Conservation (phyloP, 37 sponge, comb jelly and placozoan species). For the Aphrocallistes beatrix region DNA sequence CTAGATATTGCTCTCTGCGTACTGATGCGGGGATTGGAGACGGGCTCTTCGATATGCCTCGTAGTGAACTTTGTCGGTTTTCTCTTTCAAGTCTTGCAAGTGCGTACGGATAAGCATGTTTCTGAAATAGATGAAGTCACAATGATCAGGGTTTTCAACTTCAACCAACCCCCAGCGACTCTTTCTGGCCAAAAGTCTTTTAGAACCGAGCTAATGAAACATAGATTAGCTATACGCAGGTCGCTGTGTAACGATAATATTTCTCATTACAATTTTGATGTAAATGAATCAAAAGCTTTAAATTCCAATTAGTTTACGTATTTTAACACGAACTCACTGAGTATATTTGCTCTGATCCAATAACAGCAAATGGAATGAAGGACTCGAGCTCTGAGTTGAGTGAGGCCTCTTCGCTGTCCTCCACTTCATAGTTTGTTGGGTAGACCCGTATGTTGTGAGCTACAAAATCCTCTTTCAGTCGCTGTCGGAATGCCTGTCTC, state of each 20-base stretch:
- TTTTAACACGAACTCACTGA: conserved; percentile 44
- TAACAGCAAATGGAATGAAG: conserved; percentile 87
- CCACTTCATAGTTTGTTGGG: conserved; percentile 63
- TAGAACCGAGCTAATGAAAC: conserved; percentile 27
- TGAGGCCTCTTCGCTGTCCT: conserved; percentile 75
- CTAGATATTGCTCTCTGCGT: neutral
- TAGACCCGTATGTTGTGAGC: conserved; percentile 74
- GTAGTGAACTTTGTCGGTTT: conserved; percentile 90
- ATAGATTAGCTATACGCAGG: no score
- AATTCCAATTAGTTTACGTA: no score
- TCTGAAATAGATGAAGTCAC: conserved; percentile 80
- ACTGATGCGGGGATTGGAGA: conserved; percentile 25
- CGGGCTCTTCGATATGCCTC: conserved; percentile 76
- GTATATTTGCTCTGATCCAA: conserved; percentile 74
- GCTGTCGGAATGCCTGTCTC: conserved; percentile 79
- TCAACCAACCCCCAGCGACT: conserved; percentile 96
- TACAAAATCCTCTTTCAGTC: conserved; percentile 59
- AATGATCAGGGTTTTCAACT: conserved; percentile 92
- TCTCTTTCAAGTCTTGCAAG: conserved; percentile 95
- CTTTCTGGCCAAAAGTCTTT: conserved; percentile 72
- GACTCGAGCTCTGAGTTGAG: conserved; percentile 42
- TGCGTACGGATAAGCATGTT: conserved; percentile 99
- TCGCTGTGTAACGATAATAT: no score
- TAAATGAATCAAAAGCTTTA: no score
- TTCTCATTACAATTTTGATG: no score